Percentiles rank a stretch among this genome's conserved stretches.
These are phyloP conservation scores for Gymnarchus niloticus DNA, from an alignment of 2,113 vertebrate species.

Conservation along the genomic window DNA sequence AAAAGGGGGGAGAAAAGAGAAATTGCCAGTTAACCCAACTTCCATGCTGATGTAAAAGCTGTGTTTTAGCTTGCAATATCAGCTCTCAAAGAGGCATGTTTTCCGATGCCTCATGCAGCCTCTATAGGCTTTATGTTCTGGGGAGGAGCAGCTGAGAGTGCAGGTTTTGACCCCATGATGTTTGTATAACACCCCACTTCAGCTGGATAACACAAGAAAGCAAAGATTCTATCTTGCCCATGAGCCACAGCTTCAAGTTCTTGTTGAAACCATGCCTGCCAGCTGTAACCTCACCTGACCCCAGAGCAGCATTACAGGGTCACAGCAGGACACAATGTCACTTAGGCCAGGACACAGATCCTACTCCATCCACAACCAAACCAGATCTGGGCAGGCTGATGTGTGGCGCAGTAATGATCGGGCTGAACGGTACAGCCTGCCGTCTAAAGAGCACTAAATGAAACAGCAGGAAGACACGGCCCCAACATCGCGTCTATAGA, in stretches of 20 bases:
- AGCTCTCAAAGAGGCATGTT: background rate
- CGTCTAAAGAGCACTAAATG: background rate
- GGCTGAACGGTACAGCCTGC: background rate
- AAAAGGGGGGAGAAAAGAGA: background rate
- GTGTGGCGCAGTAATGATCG: background rate
- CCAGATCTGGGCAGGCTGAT: background rate
- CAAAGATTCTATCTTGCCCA: constrained; percentile 1
- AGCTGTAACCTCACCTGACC: background rate
- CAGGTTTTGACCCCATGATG: background rate
- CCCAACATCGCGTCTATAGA: background rate
- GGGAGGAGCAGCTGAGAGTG: background rate
- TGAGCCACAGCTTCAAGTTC: background rate
- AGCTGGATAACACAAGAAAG: constrained; percentile 7
- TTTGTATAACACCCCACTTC: background rate
- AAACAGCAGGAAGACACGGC: background rate
- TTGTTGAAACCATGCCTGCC: background rate
- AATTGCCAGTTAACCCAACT: background rate
- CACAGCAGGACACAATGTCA: background rate
- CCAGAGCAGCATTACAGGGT: background rate
- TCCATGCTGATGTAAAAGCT: background rate
- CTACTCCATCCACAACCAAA: background rate
- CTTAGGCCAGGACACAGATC: background rate
- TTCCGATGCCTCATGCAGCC: background rate
- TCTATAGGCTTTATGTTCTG: background rate
- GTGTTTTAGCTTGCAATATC: background rate